These are phyloP conservation scores for Sycophila sp. DNA, from an alignment of 1,140 invertebrate genomes.

Conservation along the genomic window DNA sequence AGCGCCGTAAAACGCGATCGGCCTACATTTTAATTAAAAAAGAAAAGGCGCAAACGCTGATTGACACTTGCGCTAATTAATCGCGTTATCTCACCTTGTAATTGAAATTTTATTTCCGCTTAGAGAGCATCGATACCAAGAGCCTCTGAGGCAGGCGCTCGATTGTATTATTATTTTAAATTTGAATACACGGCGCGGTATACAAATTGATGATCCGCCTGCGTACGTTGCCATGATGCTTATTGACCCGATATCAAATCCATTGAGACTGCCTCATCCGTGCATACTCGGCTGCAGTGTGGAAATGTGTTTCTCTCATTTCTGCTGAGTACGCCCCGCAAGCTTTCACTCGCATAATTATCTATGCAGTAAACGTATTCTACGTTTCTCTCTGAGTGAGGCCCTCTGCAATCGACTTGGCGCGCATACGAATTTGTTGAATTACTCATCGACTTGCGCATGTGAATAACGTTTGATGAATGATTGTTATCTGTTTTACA, in stretches of 20 bases:
- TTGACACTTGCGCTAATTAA: too few relatives aligned
- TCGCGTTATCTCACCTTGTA: too few relatives aligned
- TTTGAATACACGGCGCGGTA: constrained; percentile 41
- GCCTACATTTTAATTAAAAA: too few relatives aligned
- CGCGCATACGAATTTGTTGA: not conserved
- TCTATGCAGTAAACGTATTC: constrained; percentile 1
- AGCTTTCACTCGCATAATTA: constrained; percentile 18
- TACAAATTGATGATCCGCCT: constrained; percentile 32
- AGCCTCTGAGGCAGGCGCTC: too few relatives aligned
- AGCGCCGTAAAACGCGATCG: too few relatives aligned
- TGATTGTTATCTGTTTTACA: too few relatives aligned
- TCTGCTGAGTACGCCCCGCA: not conserved
- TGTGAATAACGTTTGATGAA: not conserved
- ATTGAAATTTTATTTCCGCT: not conserved
- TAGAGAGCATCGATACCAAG: too few relatives aligned
- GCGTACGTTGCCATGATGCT: not conserved
- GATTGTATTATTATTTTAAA: constrained; percentile 22
- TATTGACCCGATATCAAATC: constrained; percentile 17
- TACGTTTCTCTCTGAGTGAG: too few relatives aligned
- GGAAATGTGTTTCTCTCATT: not conserved
- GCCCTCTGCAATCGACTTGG: not conserved
- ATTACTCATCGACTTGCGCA: not conserved
- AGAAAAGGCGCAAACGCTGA: too few relatives aligned
- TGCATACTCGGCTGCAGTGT: not conserved
- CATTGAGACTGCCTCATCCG: not conserved